phyloP scores from a whole-genome alignment of 2,113 vertebrate genomes.

The Gavia stellata region DNA sequence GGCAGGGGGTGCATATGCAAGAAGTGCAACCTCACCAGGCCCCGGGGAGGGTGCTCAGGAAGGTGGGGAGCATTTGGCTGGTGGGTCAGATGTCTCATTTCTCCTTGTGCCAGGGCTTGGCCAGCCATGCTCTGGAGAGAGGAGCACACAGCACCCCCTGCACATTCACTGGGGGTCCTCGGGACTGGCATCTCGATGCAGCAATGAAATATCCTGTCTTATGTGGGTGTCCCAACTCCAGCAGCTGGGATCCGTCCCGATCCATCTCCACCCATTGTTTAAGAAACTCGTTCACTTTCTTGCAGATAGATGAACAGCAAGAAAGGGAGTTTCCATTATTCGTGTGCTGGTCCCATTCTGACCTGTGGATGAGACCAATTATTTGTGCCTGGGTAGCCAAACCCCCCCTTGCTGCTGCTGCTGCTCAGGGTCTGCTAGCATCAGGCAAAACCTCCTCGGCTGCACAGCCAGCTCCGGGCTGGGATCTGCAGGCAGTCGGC shows the following conservation, averaged over 20 bases:
- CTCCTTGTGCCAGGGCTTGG: not conserved
- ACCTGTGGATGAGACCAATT: not conserved
- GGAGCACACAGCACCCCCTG: not conserved
- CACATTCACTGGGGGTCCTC: fast-evolving
- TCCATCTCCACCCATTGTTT: not conserved
- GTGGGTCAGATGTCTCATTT: not conserved
- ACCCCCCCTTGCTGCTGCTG: not conserved
- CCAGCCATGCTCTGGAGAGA: not conserved
- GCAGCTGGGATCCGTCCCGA: not conserved
- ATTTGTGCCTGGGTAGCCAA: not conserved
- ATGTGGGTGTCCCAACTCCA: not conserved
- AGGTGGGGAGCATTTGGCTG: not conserved
- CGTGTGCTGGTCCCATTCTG: fast-evolving
- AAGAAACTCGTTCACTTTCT: not conserved
- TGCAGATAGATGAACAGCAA: not conserved
- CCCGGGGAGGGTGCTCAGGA: not conserved
- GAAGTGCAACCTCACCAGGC: fast-evolving
- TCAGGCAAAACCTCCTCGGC: not conserved
- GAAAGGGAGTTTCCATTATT: not conserved
- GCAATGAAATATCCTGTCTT: not conserved
- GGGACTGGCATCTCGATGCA: not conserved
- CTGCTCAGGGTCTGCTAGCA: not conserved
- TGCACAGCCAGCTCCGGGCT: not conserved
- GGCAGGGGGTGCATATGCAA: not conserved
- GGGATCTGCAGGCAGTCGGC: no score